Percentiles rank a stretch among this genome's conserved stretches.
Evolutionary conservation across 2,797 vertebrate genomes (phyloP).

Genomic region (Chiroxiphia lanceolata): DNA sequence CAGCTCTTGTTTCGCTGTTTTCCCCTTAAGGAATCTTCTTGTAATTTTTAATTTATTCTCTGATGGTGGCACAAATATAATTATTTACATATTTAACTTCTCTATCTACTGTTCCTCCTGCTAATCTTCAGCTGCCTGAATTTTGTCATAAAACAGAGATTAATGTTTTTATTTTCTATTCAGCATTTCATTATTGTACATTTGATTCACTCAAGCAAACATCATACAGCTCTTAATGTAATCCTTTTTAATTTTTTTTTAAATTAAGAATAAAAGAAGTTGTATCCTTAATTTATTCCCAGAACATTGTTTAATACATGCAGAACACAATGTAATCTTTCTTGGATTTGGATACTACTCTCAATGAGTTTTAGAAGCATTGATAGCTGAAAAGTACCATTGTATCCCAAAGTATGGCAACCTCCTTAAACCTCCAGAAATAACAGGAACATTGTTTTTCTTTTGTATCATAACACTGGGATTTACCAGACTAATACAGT

Average conservation of each 20-base stretch:
- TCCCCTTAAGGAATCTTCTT: not conserved
- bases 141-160: not conserved
- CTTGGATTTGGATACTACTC: slow-evolving; percentile 20
- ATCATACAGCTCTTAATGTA: not conserved
- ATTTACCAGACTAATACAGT: slow-evolving; percentile 45
- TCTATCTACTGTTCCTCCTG: not conserved
- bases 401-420: slow-evolving; percentile 42
- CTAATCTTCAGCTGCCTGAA: not conserved
- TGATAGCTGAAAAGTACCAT: slow-evolving; percentile 53
- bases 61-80: not conserved
- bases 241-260: not conserved
- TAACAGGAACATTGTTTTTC: slow-evolving; percentile 62
- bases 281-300: not conserved
- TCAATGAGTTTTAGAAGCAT: slow-evolving; percentile 1
- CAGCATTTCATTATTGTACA: not conserved
- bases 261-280: slow-evolving; percentile 25
- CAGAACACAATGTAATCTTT: slow-evolving; percentile 45
- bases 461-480: slow-evolving; percentile 58
- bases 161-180: not conserved
- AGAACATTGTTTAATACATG: not conserved
- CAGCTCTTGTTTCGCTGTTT: slow-evolving; percentile 10
- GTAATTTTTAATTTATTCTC: not conserved
- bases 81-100: not conserved
- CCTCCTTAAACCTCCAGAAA: slow-evolving; percentile 54
- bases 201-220: not conserved